A percentile compares a stretch with the other conserved stretches of the same genome.
Evolutionary conservation across 2,113 vertebrate genomes (phyloP).

Genomic region (Xiphophorus hellerii): DNA sequence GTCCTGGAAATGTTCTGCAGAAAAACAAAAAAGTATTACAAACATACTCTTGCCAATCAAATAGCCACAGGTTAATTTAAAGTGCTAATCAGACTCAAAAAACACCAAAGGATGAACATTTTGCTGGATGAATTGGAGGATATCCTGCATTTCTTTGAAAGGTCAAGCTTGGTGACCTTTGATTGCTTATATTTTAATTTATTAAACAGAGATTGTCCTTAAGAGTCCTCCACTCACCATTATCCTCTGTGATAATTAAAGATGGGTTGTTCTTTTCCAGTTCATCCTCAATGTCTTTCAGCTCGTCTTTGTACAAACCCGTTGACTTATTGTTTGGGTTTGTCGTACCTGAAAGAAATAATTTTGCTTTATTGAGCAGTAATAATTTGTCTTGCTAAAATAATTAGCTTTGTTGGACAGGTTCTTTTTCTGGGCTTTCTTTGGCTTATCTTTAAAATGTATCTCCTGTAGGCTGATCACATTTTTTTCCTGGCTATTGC

Average conservation of each 20-base stretch:
- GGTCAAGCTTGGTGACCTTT: neutral
- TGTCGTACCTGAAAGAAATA: constrained; percentile 24
- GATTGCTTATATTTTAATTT: too few relatives aligned
- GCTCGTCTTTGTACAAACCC: neutral
- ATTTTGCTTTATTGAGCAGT: neutral
- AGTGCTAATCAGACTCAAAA: neutral
- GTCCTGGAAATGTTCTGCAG: constrained; percentile 69
- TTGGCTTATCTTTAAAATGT: neutral
- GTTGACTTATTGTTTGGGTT: neutral
- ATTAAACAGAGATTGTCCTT: neutral
- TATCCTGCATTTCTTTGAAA: neutral
- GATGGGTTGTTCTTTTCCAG: constrained; percentile 22
- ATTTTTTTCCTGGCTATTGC: neutral
- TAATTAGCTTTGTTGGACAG: too few relatives aligned
- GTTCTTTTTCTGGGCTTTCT: neutral
- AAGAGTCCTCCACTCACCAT: constrained; percentile 41
- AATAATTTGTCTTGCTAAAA: too few relatives aligned
- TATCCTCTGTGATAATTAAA: constrained; percentile 27
- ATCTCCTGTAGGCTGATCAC: neutral
- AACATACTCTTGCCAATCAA: too few relatives aligned
- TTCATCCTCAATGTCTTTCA: neutral
- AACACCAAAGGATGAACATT: neutral
- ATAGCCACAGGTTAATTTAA: too few relatives aligned
- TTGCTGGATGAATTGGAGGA: neutral
- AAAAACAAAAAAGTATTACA: neutral